Percentiles rank a stretch among this genome's conserved stretches.
These are phyloP conservation scores for Sterrhoptilus dennistouni DNA, from an alignment of 2,113 vertebrate species.

Conservation along the genomic window DNA sequence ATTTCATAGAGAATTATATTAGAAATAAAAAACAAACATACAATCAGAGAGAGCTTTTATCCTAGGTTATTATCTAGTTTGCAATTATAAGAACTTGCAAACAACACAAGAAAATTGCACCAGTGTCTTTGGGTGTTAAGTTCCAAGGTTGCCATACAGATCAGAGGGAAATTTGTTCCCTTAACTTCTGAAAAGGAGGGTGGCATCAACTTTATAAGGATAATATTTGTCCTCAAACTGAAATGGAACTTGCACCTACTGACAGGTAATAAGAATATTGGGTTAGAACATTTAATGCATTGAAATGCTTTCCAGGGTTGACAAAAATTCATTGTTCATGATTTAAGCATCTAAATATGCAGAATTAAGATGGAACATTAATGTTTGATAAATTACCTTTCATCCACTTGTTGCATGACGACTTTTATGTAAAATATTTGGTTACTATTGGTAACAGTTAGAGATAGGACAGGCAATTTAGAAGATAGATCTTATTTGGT, in stretches of 20 bases:
- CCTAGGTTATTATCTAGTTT: neutral
- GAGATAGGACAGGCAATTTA: neutral
- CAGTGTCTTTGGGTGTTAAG: neutral
- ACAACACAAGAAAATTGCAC: neutral
- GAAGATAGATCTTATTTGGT: neutral
- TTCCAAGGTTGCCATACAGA: neutral
- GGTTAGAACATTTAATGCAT: neutral
- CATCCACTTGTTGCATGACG: neutral
- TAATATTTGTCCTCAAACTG: neutral
- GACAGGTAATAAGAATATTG: neutral
- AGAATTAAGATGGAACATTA: neutral
- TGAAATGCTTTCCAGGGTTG: neutral
- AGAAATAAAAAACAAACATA: neutral
- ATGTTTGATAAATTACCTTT: neutral
- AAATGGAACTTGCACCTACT: neutral
- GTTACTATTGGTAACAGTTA: neutral
- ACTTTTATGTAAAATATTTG: neutral
- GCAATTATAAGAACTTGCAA: neutral
- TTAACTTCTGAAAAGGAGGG: neutral
- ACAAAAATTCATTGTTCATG: neutral
- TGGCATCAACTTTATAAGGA: neutral
- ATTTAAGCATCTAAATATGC: neutral
- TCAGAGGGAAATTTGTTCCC: neutral
- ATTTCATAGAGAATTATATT: neutral
- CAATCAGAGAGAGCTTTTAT: neutral